These are phyloP conservation scores for Colletes latitarsis DNA, from an alignment of 1,140 invertebrate species.

Conservation along the genomic window DNA sequence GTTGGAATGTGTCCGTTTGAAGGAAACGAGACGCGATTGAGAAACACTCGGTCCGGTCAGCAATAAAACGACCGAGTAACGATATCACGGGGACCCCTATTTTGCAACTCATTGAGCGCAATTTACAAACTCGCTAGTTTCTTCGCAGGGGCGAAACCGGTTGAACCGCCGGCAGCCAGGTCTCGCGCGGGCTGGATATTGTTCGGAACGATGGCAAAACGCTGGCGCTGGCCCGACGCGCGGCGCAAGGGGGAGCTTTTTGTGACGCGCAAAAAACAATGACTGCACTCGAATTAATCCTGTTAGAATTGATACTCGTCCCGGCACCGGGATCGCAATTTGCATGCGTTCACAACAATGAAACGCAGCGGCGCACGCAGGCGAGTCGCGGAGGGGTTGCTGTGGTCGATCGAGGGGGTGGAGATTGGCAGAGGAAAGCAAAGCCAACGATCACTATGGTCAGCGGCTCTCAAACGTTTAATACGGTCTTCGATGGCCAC, in stretches of 20 bases:
- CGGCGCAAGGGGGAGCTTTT: slow-evolving; percentile 55
- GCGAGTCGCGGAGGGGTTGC: slow-evolving; percentile 33
- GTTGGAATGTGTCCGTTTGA: not conserved
- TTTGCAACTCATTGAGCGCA: slow-evolving; percentile 47
- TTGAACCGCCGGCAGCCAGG: not conserved
- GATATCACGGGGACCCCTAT: slow-evolving; percentile 15
- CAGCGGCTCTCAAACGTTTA: slow-evolving; percentile 61
- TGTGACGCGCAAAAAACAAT: slow-evolving; percentile 72
- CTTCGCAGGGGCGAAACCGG: slow-evolving; percentile 1
- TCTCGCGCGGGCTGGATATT: slow-evolving; percentile 46
- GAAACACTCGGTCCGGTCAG: slow-evolving; percentile 31
- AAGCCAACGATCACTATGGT: slow-evolving; percentile 62
- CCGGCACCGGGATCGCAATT: slow-evolving; percentile 68
- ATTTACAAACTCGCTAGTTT: slow-evolving; percentile 51
- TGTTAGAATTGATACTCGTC: slow-evolving; percentile 71
- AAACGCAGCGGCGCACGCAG: slow-evolving; percentile 58
- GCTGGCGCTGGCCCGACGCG: slow-evolving; percentile 36
- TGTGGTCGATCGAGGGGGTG: slow-evolving; percentile 41
- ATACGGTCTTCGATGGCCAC: slow-evolving; percentile 35
- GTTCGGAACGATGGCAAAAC: slow-evolving; percentile 62
- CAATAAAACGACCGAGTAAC: slow-evolving; percentile 29
- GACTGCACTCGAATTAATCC: slow-evolving; percentile 72
- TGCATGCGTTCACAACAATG: slow-evolving; percentile 72
- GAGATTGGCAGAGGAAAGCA: slow-evolving; percentile 52
- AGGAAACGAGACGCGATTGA: not conserved